Evolutionary conservation across 2,797 vertebrate species (phyloP).

Genomic region (Rhabdophis nuchalis): DNA sequence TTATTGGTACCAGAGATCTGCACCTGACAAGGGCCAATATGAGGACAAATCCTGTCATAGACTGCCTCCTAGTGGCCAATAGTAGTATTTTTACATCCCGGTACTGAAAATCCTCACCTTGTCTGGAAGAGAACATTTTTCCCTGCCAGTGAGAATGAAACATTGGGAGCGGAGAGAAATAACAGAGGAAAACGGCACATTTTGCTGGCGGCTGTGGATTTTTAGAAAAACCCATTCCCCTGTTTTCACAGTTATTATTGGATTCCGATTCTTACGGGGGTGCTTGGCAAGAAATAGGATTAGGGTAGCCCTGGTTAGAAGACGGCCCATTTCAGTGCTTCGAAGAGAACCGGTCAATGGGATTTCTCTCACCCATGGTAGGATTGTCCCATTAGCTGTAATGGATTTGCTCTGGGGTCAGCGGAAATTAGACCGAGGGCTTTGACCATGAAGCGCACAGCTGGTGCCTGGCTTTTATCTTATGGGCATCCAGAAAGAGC

Average conservation of each 20-base stretch:
- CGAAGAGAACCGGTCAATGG: background rate
- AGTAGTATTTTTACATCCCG: background rate
- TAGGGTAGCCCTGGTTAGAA: background rate
- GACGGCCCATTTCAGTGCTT: background rate
- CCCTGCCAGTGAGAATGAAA: background rate
- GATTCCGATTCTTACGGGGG: background rate
- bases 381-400: background rate
- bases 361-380: background rate
- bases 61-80: background rate
- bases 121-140: background rate
- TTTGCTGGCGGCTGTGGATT: background rate
- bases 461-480: background rate
- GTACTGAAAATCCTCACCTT: background rate
- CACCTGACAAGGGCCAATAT: background rate
- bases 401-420: background rate
- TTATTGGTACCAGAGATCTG: background rate
- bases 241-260: background rate
- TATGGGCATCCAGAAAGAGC: background rate
- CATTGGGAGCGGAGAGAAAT: background rate
- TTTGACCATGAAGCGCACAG: background rate
- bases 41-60: background rate
- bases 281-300: background rate
- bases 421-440: background rate
- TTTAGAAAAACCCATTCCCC: background rate
- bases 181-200: background rate